Evolutionary conservation across 2,113 vertebrate genomes (phyloP).

Genomic region (Crypturellus undulatus): DNA sequence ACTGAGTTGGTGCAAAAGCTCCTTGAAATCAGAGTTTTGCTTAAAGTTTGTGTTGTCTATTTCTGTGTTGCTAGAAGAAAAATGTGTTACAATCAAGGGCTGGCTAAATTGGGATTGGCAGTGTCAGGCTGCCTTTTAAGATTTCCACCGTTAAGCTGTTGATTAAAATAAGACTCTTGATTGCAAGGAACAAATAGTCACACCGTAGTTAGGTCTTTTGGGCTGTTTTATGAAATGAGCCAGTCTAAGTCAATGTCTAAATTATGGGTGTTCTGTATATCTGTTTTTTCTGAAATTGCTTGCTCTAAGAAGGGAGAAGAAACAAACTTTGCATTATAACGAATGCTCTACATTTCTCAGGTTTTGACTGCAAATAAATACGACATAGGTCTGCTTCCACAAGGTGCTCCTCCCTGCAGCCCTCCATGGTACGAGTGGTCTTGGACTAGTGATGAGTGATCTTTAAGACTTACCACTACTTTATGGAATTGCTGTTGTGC

Average conservation of each 20-base stretch:
- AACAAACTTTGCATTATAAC: neutral
- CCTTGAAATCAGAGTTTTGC: neutral
- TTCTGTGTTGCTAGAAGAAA: constrained; percentile 23
- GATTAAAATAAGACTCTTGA: neutral
- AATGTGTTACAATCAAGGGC: constrained; percentile 21
- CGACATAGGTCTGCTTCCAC: neutral
- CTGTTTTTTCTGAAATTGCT: neutral
- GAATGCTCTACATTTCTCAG: neutral
- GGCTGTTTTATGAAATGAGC: neutral
- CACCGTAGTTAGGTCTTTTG: neutral
- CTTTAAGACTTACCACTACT: neutral
- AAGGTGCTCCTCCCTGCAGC: no score
- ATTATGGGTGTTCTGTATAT: neutral
- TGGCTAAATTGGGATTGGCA: neutral
- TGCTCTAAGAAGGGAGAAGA: neutral
- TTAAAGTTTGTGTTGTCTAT: constrained; percentile 38
- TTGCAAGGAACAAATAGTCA: neutral
- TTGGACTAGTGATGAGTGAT: neutral
- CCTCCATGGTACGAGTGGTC: neutral
- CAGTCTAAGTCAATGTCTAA: neutral
- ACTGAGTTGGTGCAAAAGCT: neutral
- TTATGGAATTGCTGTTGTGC: neutral
- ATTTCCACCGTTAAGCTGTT: neutral
- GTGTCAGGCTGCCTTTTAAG: neutral
- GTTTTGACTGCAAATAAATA: neutral